Percentiles rank a stretch among this genome's conserved stretches.
Conservation (phyloP, 2,888 invertebrate genomes). For the Hirtodrosophila histrioides region DNA sequence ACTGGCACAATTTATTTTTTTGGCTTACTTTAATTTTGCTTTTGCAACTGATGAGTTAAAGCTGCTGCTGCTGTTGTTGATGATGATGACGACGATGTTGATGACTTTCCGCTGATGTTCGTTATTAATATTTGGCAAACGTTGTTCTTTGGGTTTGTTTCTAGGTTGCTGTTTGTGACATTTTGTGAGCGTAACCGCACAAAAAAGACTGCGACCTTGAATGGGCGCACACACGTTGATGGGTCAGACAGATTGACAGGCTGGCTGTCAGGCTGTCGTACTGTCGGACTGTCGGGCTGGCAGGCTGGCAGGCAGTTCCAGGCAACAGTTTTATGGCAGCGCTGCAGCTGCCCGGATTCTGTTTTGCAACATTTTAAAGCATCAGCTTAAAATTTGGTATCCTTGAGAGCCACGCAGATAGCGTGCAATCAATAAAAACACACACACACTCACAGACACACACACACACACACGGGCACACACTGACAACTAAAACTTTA, state of each 20-base stretch:
- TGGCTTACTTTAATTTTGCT: conserved; percentile 64
- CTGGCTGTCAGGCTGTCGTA: background rate
- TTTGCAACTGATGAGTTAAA: conserved; percentile 43
- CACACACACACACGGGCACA: conserved; percentile 14
- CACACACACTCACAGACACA: conserved; percentile 26
- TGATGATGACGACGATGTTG: conserved; percentile 1
- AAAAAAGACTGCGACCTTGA: conserved; percentile 61
- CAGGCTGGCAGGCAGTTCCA: conserved; percentile 4
- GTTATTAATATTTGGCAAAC: conserved; percentile 25
- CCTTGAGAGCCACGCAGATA: conserved; percentile 43
- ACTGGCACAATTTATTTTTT: background rate
- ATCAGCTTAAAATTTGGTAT: conserved; percentile 29
- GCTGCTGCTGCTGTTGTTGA: conserved; percentile 8
- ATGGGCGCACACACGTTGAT: conserved; percentile 41
- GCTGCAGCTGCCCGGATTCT: conserved; percentile 30
- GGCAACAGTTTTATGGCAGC: conserved; percentile 48
- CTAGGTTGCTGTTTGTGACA: conserved; percentile 65
- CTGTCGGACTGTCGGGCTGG: background rate
- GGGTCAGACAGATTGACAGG: conserved; percentile 10
- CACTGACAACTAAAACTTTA: conserved; percentile 12
- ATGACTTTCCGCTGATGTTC: conserved; percentile 6
- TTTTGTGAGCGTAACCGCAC: conserved; percentile 48
- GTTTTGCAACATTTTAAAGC: conserved; percentile 55
- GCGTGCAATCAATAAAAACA: conserved; percentile 70
- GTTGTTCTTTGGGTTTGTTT: conserved; percentile 17